Evolutionary conservation across 1,140 invertebrate species (phyloP).

Genomic region (Trichomalopsis sarcophagae): DNA sequence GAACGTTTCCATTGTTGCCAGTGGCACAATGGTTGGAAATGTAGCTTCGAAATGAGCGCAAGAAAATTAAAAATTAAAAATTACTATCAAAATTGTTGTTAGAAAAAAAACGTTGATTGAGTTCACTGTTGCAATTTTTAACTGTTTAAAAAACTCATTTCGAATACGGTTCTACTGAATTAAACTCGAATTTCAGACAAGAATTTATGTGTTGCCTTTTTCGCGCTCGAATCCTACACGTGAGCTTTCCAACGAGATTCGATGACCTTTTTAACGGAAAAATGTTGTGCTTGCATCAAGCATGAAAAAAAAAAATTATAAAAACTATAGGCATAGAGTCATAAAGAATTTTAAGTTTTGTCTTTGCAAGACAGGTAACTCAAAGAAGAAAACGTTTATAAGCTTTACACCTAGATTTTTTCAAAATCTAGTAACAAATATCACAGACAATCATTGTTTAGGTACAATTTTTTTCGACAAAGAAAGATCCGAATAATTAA

Average conservation of each 20-base stretch:
- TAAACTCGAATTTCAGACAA: constrained; percentile 43
- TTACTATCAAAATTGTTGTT: neutral
- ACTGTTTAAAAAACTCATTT: neutral
- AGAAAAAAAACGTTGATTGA: neutral
- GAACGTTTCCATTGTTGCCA: constrained; percentile 6
- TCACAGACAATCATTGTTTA: constrained; percentile 45
- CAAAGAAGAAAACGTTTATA: constrained; percentile 19
- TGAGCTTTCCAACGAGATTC: constrained; percentile 34
- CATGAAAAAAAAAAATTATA: neutral
- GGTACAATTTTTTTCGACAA: constrained; percentile 36
- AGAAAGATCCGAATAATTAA: neutral
- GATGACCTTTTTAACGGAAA: constrained; percentile 22
- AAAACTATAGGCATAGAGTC: neutral
- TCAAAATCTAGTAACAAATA: constrained; percentile 43
- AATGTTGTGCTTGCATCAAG: neutral
- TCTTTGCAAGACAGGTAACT: constrained; percentile 7
- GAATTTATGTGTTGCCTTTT: constrained; percentile 41
- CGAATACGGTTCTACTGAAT: constrained; percentile 2
- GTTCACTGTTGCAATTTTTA: neutral
- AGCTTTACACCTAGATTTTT: constrained; percentile 40
- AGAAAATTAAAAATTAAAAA: neutral
- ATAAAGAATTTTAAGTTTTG: neutral
- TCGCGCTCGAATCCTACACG: constrained; percentile 27
- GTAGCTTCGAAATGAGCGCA: neutral
- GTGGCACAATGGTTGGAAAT: neutral